Base-by-base conservation (phyloP, 2,888 invertebrate genomes). In the Caenorhabditis sulstoni region DNA sequence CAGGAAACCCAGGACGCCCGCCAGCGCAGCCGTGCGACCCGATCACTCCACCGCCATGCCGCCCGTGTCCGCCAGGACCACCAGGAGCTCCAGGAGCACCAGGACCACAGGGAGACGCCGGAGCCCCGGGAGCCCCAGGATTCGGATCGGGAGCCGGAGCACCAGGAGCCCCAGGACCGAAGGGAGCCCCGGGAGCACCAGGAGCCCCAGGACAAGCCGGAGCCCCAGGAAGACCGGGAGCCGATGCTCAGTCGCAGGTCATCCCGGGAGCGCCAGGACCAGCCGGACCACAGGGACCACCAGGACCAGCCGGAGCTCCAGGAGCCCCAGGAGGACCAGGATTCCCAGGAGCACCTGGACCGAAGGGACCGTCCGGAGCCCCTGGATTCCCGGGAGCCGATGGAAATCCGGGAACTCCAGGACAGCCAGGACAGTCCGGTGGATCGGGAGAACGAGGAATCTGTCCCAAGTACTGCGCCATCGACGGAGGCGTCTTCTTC, bases 401-500 rank as follows among this genome's bases (percentile, higher is more conserved):
- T 18, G 84, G 81, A 76, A 68, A 79, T 22, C 75, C 75, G 44
- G 82, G 81, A 73, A 53, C 73, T 11, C 81, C 83, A 62, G 85
- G 85, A 50, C 83, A 81, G 47, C 81, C 83, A 64, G 85, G 85
- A 77, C 83, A 71, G 35, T 65, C 82, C n/a, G 85, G 85, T 49
- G 74, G 57, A 45, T 58, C 71, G 7, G 87, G 87, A 79, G 87
- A 87, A 81, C 83, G 83, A 67, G 87, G 87, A 68, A 87, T 87
- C 81, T 87, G 87, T 79, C 87, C 87, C 70, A 87, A 87, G 73
- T 87, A 87, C 81, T 87, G 87, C 70, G 87, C 87, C 79, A 84
- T 87, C 80, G 87, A 87, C 65, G 87, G 87, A 47, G 87, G 87
- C 77, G 87, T 87, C 70, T 87, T 87, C 86, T 87, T 87, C 86